phyloP scores from a whole-genome alignment of 1,140 invertebrate species.

The Pseudachorutes palmiensis region DNA sequence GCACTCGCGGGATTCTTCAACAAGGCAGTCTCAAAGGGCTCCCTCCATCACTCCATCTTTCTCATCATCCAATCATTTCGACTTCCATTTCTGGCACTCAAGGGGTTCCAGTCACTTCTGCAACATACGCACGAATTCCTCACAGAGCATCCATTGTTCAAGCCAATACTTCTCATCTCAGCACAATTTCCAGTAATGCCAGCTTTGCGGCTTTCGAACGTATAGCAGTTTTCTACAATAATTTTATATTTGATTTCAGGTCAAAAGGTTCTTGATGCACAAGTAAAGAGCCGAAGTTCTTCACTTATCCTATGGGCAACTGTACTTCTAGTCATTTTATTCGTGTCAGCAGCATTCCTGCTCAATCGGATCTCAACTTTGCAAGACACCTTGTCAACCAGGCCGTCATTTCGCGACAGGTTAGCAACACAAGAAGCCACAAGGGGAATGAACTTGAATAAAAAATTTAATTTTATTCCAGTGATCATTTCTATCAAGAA shows the following conservation, averaged over 20 bases:
- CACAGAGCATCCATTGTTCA: conserved; percentile 14
- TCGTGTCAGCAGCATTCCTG: conserved; percentile 45
- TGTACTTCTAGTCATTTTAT: conserved; percentile 44
- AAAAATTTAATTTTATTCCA: conserved; percentile 37
- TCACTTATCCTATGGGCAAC: conserved; percentile 45
- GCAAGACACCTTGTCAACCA: conserved; percentile 42
- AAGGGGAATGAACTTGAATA: conserved; percentile 11
- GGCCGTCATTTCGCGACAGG: conserved; percentile 34
- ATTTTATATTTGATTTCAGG: not conserved
- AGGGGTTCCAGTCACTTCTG: conserved; percentile 16
- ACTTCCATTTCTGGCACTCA: not conserved
- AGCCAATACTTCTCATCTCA: not conserved
- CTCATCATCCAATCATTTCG: conserved; percentile 12
- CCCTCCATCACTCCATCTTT: not conserved
- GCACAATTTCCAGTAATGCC: conserved; percentile 15
- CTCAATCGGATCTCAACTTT: conserved; percentile 46
- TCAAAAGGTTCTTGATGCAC: not conserved
- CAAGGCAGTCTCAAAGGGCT: conserved; percentile 1
- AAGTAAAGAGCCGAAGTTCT: conserved; percentile 29
- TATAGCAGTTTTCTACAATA: not conserved
- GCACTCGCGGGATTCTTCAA: not conserved
- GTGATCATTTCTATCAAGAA: conserved; percentile 52
- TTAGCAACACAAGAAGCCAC: conserved; percentile 17
- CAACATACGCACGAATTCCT: not conserved
- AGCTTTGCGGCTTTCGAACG: not conserved